These are phyloP conservation scores for Eolophus roseicapilla DNA, from an alignment of 2,113 vertebrate genomes.

Conservation along the genomic window DNA sequence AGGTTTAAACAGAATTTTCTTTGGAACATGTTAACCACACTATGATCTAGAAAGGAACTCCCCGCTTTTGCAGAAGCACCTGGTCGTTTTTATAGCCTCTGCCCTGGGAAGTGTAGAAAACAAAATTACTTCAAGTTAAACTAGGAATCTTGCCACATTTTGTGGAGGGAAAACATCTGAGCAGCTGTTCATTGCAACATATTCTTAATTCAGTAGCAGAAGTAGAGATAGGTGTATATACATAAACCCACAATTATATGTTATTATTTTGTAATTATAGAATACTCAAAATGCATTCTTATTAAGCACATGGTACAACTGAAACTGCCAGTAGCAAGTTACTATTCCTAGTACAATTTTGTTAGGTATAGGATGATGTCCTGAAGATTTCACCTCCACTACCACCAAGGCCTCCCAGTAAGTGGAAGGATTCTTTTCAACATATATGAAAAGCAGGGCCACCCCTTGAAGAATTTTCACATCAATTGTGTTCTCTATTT, in stretches of 20 bases:
- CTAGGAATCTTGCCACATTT: neutral
- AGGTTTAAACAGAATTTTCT: neutral
- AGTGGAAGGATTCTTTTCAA: constrained; percentile 36
- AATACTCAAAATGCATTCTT: neutral
- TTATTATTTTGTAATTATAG: neutral
- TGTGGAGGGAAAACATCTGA: neutral
- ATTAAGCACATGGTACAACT: neutral
- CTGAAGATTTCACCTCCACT: neutral
- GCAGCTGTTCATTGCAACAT: neutral
- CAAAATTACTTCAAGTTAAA: neutral
- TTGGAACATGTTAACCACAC: rapidly evolving
- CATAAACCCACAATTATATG: neutral
- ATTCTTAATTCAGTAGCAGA: neutral
- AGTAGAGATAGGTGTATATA: neutral
- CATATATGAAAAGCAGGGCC: constrained; percentile 40
- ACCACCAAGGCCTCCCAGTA: neutral
- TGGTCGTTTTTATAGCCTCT: neutral
- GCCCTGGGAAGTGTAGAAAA: neutral
- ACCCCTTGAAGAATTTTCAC: constrained; percentile 31
- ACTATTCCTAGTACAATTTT: neutral
- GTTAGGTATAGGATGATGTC: neutral
- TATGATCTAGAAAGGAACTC: neutral
- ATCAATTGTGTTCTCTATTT: constrained; percentile 36
- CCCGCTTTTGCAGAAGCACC: neutral
- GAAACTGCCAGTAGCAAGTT: neutral